Conservation (phyloP, 2,797 vertebrate species). For the Passerculus sandwichensis region DNA sequence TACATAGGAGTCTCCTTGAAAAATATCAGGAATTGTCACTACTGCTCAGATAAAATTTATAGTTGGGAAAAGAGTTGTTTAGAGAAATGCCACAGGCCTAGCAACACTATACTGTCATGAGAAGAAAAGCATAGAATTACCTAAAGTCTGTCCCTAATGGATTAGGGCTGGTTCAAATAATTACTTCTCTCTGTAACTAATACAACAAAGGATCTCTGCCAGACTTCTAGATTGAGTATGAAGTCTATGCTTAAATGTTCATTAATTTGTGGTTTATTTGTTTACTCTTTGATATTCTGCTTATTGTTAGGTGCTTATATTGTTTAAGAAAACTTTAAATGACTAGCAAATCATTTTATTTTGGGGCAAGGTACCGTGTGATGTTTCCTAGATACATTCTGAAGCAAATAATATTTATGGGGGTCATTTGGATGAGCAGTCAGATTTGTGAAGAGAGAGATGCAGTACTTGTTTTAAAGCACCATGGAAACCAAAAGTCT, state of each 20-base stretch:
- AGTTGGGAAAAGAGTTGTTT: background rate
- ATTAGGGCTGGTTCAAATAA: background rate
- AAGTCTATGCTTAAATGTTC: background rate
- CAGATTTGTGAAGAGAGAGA: background rate
- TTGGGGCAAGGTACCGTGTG: background rate
- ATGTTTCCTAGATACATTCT: background rate
- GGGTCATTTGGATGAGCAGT: background rate
- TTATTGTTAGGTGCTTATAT: background rate
- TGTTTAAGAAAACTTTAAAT: background rate
- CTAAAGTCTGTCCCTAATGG: background rate
- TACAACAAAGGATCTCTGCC: background rate
- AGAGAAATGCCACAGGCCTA: background rate
- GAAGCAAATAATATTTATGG: background rate
- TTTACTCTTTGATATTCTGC: background rate
- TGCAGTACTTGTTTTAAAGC: background rate
- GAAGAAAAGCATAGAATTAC: background rate
- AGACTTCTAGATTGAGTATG: background rate
- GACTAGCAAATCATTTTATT: background rate
- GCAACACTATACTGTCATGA: background rate
- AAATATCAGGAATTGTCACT: background rate
- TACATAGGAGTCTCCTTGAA: background rate
- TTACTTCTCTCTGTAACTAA: background rate
- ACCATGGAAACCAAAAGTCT: background rate
- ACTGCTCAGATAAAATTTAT: background rate
- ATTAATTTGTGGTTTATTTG: background rate